Conservation (phyloP, 2,113 vertebrate species). For the Pangasianodon hypophthalmus region DNA sequence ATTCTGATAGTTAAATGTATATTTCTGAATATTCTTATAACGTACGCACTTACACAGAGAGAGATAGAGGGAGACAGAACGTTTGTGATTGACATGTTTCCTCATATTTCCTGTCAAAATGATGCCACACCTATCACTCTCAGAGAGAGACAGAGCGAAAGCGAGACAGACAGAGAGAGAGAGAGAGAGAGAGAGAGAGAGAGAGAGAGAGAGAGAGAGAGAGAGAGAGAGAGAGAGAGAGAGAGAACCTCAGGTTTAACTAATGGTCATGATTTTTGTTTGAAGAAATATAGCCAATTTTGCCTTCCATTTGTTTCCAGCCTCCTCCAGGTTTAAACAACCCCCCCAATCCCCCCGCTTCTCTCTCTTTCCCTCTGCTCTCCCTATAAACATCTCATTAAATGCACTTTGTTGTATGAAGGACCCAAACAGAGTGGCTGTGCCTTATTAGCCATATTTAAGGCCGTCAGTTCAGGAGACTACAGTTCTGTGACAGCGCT, state of each 20-base stretch:
- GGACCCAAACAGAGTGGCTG: not conserved
- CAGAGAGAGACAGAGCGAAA: not conserved
- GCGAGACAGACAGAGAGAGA: not conserved
- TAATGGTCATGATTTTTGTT: not conserved
- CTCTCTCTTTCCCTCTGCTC: not conserved
- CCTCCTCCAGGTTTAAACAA: not conserved
- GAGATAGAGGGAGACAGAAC: not conserved
- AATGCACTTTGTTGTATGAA: conserved; percentile 12
- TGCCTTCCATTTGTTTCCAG: not conserved
- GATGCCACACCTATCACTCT: not conserved
- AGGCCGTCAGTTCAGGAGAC: not conserved
- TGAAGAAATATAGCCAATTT: not conserved
- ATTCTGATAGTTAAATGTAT: not conserved
- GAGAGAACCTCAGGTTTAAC: not conserved
- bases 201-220: not conserved
- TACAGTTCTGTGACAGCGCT: conserved; percentile 1
- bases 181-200: not conserved
- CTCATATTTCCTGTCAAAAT: conserved; percentile 1
- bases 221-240: not conserved
- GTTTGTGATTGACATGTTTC: not conserved
- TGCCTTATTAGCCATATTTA: conserved; percentile 33
- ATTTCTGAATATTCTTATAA: not conserved
- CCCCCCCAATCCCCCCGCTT: not conserved
- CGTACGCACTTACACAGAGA: not conserved
- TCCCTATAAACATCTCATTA: conserved; percentile 3